Evolutionary conservation across 1,140 invertebrate species (phyloP), one percentile per base, ranked within the genome.

Genomic region (Anastrepha ludens): DNA sequence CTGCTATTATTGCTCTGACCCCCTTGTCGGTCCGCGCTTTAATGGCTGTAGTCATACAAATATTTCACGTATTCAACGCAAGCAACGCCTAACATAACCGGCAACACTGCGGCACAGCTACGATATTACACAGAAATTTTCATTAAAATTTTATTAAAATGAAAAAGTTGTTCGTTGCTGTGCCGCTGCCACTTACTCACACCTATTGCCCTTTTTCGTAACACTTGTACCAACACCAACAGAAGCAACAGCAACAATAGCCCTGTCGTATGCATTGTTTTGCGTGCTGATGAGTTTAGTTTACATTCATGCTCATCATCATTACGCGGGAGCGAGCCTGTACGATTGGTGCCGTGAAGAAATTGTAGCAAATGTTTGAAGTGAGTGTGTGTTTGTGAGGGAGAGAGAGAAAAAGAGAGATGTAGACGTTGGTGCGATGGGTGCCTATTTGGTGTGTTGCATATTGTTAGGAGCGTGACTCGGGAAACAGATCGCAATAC

Each of bases 111-210:
- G 47, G 47, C 44, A 81, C n/a, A 20, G 47, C 74, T 81, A 81
- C 41, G 15, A 13, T 15, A 15, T 8, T 62, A 81, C 41, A 81
- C 44, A 81, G 74, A 81, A 81, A 81, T 81, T 81, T 81, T 81
- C 74, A 81, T 81, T 81, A 81, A 81, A 81, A 81, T 81, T 81
- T 81, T 81, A 81, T 81, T 81, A 81, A 81, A 81, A 81, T 81
- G 74, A 9, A 81, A 81, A 81, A 81, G 74, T 81, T 81, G 74
- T 55, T 81, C 74, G 47, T 81, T 81, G 74, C 74, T 81, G 74
- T 81, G 74, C 74, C 74, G 74, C 74, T 50, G 74, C 74, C 74
- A 55, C n/a, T 20, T 20, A 8, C 47, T 29, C 44, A 41, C 29
- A 20, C 74, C 74, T 41, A 81, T 55, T 55, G 74, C n/a, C 9